Percentiles rank a stretch among this genome's conserved stretches.
These are phyloP conservation scores for Holacanthus passer DNA, from an alignment of 2,113 vertebrate genomes.

Conservation along the genomic window DNA sequence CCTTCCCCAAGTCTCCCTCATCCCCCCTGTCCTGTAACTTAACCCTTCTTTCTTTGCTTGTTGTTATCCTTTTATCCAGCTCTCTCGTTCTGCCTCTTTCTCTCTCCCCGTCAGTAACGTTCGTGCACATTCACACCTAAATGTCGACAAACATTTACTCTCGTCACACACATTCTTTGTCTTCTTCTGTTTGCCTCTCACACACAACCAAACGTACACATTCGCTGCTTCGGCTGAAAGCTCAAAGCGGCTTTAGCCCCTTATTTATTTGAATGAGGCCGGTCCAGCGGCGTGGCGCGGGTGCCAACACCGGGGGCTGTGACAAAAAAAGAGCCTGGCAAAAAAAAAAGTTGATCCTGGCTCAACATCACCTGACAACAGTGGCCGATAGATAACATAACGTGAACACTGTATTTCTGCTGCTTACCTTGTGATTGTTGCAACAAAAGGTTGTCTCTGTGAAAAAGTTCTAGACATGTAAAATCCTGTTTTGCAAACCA, in stretches of 20 bases:
- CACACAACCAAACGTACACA: background rate
- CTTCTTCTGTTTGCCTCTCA: conserved; percentile 1
- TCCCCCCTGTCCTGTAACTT: conserved; percentile 38
- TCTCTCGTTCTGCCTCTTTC: conserved; percentile 1
- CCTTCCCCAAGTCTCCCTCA: conserved; percentile 23
- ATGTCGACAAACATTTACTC: background rate
- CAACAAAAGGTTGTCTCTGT: background rate
- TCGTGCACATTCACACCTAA: background rate
- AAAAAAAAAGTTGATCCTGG: background rate
- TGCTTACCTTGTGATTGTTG: background rate
- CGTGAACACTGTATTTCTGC: background rate
- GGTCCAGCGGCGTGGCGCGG: no score
- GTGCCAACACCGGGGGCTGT: fast-evolving
- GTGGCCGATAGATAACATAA: background rate
- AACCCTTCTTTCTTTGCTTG: conserved; percentile 50
- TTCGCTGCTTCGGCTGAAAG: background rate
- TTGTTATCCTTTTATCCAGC: conserved; percentile 35
- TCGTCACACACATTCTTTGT: conserved; percentile 14
- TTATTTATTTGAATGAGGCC: background rate
- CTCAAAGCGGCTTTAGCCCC: background rate
- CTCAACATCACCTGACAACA: background rate
- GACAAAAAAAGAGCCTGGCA: background rate
- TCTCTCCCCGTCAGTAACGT: background rate
- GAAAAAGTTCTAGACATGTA: background rate
- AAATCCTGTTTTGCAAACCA: no score